Base-by-base conservation (phyloP, 1,140 invertebrate genomes). In the Drosophila nebulosa region DNA sequence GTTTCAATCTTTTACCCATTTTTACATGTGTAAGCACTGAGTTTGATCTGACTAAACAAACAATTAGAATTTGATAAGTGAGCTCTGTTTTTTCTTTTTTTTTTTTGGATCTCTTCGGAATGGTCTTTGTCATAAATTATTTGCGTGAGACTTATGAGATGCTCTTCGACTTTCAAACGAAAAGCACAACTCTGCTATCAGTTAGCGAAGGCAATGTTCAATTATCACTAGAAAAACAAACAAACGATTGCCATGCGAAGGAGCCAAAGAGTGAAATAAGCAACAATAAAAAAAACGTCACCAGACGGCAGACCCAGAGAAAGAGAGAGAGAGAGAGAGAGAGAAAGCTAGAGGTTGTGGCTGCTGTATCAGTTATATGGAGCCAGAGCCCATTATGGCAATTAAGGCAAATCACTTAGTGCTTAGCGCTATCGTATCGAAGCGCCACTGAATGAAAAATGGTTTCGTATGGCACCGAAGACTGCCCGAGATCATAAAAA, bases 151-250 rank as follows among this genome's bases (percentile, higher is more conserved):
- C n/a, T 30, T 55, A 55, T 55, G 26, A 52, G 50, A 55, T 6
- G 26, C 52, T 27, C 52, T 27, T 18, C 24, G 14, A 14, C 24
- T 26, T 53, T 51, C 12, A 12, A 14, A 14, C 39, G 16, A 6
- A 46, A 32, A 32, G 46, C 22, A 22, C 18, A 22, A 22, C 46
- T 51, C 18, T 22, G 22, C 52, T 55, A 55, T 55, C 52, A 67
- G 65, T 71, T 60, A 22, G 60, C 39, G 52, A 26, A 35, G 52
- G 7, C 46, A 16, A 42, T 39, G 56, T 51, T 56, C 63, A 42
- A 35, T 74, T 74, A 74, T 74, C 71, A 64, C 67, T 64, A 61
- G 70, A 74, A 74, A 46, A 74, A 67, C 71, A 74, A 74, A 74
- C 27, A 30, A n/a, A n/a, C 42, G 73, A 74, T 74, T 74, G 51